phyloP scores from a whole-genome alignment of 2,113 vertebrate genomes.

The Calypte anna region DNA sequence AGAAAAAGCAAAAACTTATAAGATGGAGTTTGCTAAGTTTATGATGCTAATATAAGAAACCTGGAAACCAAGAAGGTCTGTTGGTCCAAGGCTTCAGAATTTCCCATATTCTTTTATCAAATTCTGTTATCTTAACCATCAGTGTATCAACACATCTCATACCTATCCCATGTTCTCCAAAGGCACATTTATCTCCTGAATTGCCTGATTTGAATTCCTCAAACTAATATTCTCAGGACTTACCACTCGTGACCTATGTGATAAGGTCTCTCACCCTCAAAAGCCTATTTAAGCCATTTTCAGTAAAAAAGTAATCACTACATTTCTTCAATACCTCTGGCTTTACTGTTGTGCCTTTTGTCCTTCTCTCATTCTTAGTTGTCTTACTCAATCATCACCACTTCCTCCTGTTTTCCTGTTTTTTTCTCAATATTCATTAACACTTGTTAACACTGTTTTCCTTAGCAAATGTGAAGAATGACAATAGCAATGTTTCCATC shows the following conservation, averaged over 20 bases:
- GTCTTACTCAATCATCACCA: background rate
- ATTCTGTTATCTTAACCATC: background rate
- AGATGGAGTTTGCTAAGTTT: background rate
- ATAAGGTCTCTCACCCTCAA: background rate
- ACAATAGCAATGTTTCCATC: background rate
- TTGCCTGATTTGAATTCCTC: background rate
- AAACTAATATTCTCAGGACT: background rate
- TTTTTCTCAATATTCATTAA: background rate
- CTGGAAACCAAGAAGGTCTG: background rate
- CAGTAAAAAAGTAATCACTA: background rate
- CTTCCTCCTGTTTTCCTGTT: background rate
- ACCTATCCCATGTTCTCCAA: background rate
- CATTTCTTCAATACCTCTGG: background rate
- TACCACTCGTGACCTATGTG: background rate
- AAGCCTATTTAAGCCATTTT: conserved; percentile 7
- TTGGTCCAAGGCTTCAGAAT: background rate
- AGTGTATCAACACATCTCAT: background rate
- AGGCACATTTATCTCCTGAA: background rate
- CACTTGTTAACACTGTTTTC: background rate
- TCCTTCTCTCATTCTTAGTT: background rate
- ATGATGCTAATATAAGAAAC: background rate
- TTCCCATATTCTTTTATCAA: background rate
- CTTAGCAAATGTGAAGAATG: background rate
- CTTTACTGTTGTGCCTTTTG: background rate
- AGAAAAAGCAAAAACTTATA: background rate